Conservation (phyloP, 2,797 vertebrate species). For the Melanotaenia nigrans region DNA sequence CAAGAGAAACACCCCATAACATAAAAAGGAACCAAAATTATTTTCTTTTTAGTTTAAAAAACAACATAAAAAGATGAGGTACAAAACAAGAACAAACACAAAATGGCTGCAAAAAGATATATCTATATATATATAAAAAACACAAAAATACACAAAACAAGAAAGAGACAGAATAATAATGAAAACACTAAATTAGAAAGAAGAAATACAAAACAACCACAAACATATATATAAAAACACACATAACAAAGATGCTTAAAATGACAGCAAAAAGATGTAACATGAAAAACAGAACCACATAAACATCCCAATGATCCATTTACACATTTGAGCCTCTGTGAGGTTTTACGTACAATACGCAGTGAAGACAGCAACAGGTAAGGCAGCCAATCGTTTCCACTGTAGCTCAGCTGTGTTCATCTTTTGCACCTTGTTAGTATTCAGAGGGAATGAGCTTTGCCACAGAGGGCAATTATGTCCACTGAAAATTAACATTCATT, state of each 20-base stretch:
- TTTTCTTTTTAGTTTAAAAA: too few species aligned
- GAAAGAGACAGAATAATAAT: neutral
- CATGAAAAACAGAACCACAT: neutral
- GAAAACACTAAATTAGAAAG: neutral
- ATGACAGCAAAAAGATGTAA: neutral
- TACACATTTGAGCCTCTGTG: conserved; percentile 14
- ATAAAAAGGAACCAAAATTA: neutral
- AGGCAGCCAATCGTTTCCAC: conserved; percentile 32
- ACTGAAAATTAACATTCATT: conserved; percentile 75
- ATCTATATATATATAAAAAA: neutral
- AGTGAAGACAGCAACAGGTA: conserved; percentile 20
- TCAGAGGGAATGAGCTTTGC: conserved; percentile 53
- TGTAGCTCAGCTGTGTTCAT: conserved; percentile 4
- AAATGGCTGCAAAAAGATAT: neutral
- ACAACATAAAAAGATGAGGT: neutral
- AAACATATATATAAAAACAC: neutral
- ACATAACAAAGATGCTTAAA: neutral
- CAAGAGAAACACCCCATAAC: too few species aligned
- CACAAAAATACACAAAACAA: accelerated
- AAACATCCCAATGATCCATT: neutral
- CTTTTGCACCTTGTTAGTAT: conserved; percentile 61
- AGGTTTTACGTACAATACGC: conserved; percentile 2
- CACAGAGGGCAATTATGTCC: conserved; percentile 61
- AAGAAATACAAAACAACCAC: neutral
- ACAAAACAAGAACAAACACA: neutral